These are phyloP conservation scores for Callipepla squamata DNA, from an alignment of 2,113 vertebrate genomes.

Conservation along the genomic window DNA sequence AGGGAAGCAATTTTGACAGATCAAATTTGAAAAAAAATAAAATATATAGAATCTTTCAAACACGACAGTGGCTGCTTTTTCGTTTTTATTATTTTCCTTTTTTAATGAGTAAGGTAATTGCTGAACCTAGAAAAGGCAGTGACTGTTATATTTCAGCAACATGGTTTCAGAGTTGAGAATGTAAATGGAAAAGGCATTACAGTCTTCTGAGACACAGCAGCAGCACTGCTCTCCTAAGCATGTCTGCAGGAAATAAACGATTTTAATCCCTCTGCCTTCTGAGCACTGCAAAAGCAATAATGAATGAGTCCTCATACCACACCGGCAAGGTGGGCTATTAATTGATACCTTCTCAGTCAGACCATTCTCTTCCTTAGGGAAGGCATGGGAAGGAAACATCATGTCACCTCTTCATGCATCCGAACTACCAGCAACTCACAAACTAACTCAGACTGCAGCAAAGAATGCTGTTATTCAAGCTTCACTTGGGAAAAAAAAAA, in stretches of 20 bases:
- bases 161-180: background rate
- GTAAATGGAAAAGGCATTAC: background rate
- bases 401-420: background rate
- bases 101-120: background rate
- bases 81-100: background rate
- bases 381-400: background rate
- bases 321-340: background rate
- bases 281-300: background rate
- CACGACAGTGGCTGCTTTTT: background rate
- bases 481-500: background rate
- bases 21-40: background rate
- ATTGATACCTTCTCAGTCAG: background rate
- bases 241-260: background rate
- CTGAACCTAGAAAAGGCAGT: background rate
- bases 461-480: slow-evolving; percentile 13
- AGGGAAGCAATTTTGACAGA: background rate
- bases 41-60: background rate
- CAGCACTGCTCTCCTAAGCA: background rate
- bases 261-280: background rate
- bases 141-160: background rate
- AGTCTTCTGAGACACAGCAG: background rate
- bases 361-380: background rate
- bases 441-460: background rate
- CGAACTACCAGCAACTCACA: background rate
- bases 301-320: background rate